Percentiles rank a stretch among this genome's conserved stretches.
Evolutionary conservation across 2,113 vertebrate genomes (phyloP).

Genomic region (Pyxicephalus adspersus): DNA sequence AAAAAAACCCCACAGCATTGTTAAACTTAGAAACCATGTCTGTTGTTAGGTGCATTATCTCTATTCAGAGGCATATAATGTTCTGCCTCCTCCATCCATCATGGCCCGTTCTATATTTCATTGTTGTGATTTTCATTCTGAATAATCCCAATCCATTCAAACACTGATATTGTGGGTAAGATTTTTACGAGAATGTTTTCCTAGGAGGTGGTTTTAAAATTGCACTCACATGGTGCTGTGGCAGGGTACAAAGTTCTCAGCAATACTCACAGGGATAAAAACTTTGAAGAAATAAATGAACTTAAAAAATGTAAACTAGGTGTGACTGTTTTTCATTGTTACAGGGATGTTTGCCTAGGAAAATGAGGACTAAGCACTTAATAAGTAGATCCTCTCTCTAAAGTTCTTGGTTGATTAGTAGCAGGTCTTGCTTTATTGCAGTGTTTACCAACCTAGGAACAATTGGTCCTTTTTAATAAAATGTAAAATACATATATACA

Average conservation of each 20-base stretch:
- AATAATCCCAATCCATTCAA: neutral
- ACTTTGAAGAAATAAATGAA: neutral
- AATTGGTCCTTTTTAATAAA: too few species aligned
- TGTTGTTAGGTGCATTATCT: neutral
- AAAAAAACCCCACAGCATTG: neutral
- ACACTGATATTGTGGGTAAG: neutral
- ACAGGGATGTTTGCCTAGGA: too few species aligned
- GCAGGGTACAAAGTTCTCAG: constrained; percentile 10
- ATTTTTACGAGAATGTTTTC: neutral
- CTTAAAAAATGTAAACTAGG: constrained; percentile 2
- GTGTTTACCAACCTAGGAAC: too few species aligned
- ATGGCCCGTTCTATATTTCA: neutral
- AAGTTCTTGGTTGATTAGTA: too few species aligned
- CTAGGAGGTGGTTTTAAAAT: neutral
- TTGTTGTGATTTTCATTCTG: neutral
- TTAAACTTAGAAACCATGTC: neutral
- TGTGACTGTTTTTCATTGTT: neutral
- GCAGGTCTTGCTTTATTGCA: too few species aligned
- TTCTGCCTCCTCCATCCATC: neutral
- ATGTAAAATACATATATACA: too few species aligned
- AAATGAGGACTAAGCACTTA: too few species aligned
- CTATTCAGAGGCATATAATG: too few species aligned
- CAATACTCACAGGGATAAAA: neutral
- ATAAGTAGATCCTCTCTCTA: too few species aligned
- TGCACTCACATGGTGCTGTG: neutral